Base-by-base conservation (phyloP, 2,888 invertebrate genomes). In the Geophilus truncorum region DNA sequence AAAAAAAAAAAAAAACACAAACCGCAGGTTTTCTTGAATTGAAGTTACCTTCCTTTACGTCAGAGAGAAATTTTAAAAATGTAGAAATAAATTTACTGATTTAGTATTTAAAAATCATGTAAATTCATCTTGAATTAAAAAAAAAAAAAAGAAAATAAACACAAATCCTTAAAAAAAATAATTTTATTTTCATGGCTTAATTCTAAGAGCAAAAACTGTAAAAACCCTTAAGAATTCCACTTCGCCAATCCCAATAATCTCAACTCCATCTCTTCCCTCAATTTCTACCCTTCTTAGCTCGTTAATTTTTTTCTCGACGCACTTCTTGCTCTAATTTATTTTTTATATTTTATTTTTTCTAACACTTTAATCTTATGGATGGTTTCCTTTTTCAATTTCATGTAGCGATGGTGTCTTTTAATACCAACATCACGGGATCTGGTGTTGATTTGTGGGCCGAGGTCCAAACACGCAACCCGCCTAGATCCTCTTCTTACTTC, bases 221-320 rank as follows among this genome's bases (percentile, higher is more conserved):
- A n/a, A n/a, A n/a, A n/a, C n/a, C n/a, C n/a, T n/a, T n/a, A n/a
- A n/a, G n/a, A n/a, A n/a, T n/a, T n/a, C n/a, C n/a, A n/a, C n/a
- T n/a, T 62, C 57, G 57, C 21, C 18, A 4, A 23, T 62, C 57
- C 23, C 57, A 23, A 62, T 62, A n/a, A n/a, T n/a, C 23, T 12
- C 57, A 21, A 62, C 23, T 23, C 18, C 21, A 62, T 62, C 23
- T 23, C 57, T 62, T 62, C 57, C 57, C 57, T 62, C 21, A 12
- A 23, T 21, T 23, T 62, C 57, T 62, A 62, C 57, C 57, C 57
- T 62, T 62, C 57, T 62, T 21, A 62, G 57, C 57, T 62, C 57
- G 57, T 62, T 62, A 62, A 62, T 62, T 62, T 62, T 62, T 62
- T n/a, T n/a, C n/a, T n/a, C n/a, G n/a, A n/a, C n/a, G n/a, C 57